Base-by-base conservation (phyloP, 2,113 vertebrate genomes). In the Hippocampus comes region DNA sequence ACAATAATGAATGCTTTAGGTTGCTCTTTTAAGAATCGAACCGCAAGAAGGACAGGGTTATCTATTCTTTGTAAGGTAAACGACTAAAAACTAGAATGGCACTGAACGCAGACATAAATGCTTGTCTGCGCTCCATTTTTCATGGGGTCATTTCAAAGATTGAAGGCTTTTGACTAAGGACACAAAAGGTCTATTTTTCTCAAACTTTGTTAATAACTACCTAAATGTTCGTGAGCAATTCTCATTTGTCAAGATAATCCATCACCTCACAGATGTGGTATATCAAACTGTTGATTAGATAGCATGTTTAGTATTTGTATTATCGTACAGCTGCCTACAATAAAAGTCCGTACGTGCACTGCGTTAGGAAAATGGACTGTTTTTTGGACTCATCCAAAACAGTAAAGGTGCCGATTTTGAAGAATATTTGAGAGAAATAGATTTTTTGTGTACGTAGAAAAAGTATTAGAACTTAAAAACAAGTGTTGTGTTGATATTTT, bases 11-110 rank as follows among this genome's bases (percentile, higher is more conserved):
- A 34, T 20, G 23, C 57, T 73, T 51, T 55, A 77, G 68, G 51
- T 38, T 43, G 30, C 68, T 69, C 27, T 53, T 71, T 70, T 48
- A 68, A 15, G 41, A 43, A 30, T 21, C 30, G 60, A 79, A 49
- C 21, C 61, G 15, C 46, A 71, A 70, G 12, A 48, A 81, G 84
- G 60, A 71, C 72, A 9, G 38, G 56, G 61, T 38, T 14, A 61
- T 69, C 59, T 73, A 25, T 49, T 17, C 77, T 82, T 78, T 82
- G 81, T 86, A 82, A 82, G 78, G 27, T 34, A 70, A 81, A 84
- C 74, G 3, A 21, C 53, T 20, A 9, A 10, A 72, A 71, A 80
- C 60, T 59, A 67, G 30, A 63, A 20, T 9, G 60, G 30, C 17
- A 38, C 30, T 63, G 18, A 9, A 34, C 21, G 8, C 53, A 55